Evolutionary conservation across 2,797 vertebrate genomes (phyloP).

Genomic region (Cercopithecus petaurista): DNA sequence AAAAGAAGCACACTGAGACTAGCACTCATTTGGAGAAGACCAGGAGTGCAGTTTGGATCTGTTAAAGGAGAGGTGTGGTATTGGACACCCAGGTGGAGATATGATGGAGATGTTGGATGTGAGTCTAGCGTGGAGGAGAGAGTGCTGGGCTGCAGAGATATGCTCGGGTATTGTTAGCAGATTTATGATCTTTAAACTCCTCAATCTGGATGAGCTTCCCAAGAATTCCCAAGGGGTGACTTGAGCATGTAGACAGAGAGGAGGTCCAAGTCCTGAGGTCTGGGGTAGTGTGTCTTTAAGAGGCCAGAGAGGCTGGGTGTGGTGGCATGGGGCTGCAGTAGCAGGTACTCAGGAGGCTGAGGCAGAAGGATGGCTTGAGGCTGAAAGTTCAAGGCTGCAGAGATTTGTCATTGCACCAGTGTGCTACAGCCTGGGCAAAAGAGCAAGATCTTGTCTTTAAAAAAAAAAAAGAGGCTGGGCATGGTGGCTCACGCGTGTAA

Average conservation of each 20-base stretch:
- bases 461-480: too few relatives aligned
- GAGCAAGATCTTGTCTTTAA: too few relatives aligned
- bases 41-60: neutral
- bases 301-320: neutral
- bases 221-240: neutral
- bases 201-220: conserved; percentile 14
- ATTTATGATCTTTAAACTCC: neutral
- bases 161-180: neutral
- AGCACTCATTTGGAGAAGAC: neutral
- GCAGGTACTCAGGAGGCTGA: neutral
- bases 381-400: neutral
- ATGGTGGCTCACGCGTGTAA: too few relatives aligned
- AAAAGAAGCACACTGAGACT: neutral
- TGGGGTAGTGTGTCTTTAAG: neutral
- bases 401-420: too few relatives aligned
- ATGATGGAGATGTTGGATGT: neutral
- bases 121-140: neutral
- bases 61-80: neutral
- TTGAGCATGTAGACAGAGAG: neutral
- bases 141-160: neutral
- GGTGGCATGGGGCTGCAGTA: neutral
- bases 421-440: too few relatives aligned
- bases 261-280: neutral
- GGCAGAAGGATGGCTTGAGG: neutral
- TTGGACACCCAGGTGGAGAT: neutral